Conservation (phyloP, 2,797 vertebrate species). For the Melanotaenia nigrans region DNA sequence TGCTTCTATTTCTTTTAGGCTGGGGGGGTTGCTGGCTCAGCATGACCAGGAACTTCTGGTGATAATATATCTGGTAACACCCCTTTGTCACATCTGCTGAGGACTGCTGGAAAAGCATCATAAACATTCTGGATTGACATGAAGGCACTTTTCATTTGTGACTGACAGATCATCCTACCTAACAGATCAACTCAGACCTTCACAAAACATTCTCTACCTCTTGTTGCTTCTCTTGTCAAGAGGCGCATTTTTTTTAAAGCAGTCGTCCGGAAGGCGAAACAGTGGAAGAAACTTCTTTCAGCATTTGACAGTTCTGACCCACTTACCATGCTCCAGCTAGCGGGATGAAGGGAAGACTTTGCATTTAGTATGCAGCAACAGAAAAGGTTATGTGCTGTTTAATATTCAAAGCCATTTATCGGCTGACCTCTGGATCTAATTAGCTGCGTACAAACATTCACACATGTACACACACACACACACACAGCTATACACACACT, state of each 20-base stretch:
- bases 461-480: slow-evolving; percentile 13
- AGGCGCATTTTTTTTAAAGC: slow-evolving; percentile 11
- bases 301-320: slow-evolving; percentile 47
- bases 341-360: slow-evolving; percentile 31
- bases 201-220: slow-evolving; percentile 41
- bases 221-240: slow-evolving; percentile 35
- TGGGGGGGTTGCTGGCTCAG: slow-evolving; percentile 7
- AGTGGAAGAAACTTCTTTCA: slow-evolving; percentile 24
- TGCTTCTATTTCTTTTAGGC: slow-evolving; percentile 61
- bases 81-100: slow-evolving; percentile 29
- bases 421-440: slow-evolving; percentile 60
- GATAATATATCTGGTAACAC: neutral
- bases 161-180: slow-evolving; percentile 18
- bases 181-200: slow-evolving; percentile 7
- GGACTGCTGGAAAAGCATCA: slow-evolving; percentile 12
- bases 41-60: slow-evolving; percentile 31
- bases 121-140: slow-evolving; percentile 7
- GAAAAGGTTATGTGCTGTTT: slow-evolving; percentile 44
- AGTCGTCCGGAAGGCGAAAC: slow-evolving; percentile 18
- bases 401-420: slow-evolving; percentile 61
- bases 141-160: slow-evolving; percentile 26
- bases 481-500: slow-evolving; percentile 14
- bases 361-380: slow-evolving; percentile 45
- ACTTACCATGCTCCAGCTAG: slow-evolving; percentile 39
- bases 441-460: slow-evolving; percentile 37